Percentiles rank a stretch among this genome's conserved stretches.
phyloP scores from a whole-genome alignment of 2,888 invertebrate species.

The Tridacna gigas region DNA sequence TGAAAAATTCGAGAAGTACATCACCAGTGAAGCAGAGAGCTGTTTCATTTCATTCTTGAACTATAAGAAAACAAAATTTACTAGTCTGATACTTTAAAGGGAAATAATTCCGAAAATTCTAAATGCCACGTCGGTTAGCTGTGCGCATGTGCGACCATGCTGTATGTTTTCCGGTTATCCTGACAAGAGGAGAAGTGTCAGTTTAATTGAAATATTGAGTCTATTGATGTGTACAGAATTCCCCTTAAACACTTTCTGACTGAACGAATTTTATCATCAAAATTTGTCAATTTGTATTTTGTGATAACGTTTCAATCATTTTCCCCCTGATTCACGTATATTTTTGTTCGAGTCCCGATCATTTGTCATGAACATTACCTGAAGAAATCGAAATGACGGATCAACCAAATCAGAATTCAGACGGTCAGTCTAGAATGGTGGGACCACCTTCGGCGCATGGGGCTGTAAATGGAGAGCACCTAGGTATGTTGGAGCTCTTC shows the following conservation, averaged over 20 bases:
- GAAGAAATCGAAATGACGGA: slow-evolving; percentile 17
- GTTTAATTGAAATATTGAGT: not conserved
- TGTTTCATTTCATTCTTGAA: not conserved
- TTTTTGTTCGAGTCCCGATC: not conserved
- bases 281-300: too few species aligned
- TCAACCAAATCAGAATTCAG: slow-evolving; percentile 14
- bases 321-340: not conserved
- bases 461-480: not conserved
- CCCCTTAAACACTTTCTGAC: too few species aligned
- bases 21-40: too few species aligned
- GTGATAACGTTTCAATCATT: not conserved
- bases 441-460: slow-evolving; percentile 7
- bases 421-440: not conserved
- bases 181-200: slow-evolving; percentile 15
- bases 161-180: not conserved
- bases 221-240: too few species aligned
- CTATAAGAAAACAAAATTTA: not conserved
- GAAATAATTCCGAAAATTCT: slow-evolving; percentile 12
- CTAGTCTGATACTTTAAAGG: slow-evolving; percentile 26
- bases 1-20: too few species aligned
- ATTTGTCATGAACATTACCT: not conserved
- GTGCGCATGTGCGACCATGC: slow-evolving; percentile 43
- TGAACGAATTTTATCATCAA: too few species aligned
- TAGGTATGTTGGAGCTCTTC: not conserved
- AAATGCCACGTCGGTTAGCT: slow-evolving; percentile 52